Evolutionary conservation across 2,888 invertebrate species (phyloP).

Genomic region (Oligia latruncula): DNA sequence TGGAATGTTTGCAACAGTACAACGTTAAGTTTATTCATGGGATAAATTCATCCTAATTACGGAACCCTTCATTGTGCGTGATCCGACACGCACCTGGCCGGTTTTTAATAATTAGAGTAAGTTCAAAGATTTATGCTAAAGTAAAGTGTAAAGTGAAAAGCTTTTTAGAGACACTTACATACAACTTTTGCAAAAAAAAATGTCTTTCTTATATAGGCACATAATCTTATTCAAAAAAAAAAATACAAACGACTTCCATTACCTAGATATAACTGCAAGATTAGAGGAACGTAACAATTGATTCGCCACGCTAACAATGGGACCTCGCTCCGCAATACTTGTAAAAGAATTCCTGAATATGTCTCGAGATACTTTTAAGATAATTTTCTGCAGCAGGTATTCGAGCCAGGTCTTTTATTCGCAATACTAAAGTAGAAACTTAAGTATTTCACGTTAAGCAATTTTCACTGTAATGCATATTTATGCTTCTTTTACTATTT

Average conservation of each 20-base stretch:
- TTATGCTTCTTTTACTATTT: background rate
- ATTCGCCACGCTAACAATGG: conserved; percentile 39
- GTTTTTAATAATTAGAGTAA: background rate
- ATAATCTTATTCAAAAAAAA: background rate
- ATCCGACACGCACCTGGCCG: background rate
- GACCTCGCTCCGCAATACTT: conserved; percentile 34
- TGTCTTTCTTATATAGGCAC: background rate
- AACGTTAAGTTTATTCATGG: background rate
- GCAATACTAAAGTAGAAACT: conserved; percentile 38
- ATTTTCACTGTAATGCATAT: conserved; percentile 26
- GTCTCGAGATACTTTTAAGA: conserved; percentile 55
- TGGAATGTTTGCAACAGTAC: background rate
- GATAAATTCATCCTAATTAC: background rate
- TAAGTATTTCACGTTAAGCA: conserved; percentile 36
- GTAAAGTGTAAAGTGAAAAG: too few species aligned
- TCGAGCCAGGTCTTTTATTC: conserved; percentile 55
- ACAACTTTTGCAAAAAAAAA: background rate
- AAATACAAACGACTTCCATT: background rate
- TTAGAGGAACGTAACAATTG: conserved; percentile 31
- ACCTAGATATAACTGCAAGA: conserved; percentile 18
- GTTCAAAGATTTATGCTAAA: too few species aligned
- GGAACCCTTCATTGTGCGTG: background rate
- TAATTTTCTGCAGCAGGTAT: conserved; percentile 63
- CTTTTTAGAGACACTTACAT: background rate
- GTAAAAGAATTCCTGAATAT: conserved; percentile 58